Evolutionary conservation across 2,113 vertebrate genomes (phyloP).

Genomic region (Arothron firmamentum): DNA sequence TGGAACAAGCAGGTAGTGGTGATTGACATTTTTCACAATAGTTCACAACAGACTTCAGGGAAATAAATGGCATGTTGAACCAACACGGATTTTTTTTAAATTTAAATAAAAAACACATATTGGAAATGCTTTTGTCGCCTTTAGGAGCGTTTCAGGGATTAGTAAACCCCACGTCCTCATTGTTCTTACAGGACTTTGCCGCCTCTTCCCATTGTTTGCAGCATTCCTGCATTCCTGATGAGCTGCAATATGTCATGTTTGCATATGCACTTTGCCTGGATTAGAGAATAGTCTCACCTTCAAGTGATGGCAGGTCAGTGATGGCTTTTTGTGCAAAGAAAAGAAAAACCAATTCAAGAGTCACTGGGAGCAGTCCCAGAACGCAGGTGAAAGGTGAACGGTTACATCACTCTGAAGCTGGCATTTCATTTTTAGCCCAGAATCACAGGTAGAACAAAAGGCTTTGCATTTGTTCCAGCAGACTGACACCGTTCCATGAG

Average conservation of each 20-base stretch:
- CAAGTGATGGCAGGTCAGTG: neutral
- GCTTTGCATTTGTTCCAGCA: neutral
- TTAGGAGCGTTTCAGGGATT: neutral
- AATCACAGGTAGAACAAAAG: neutral
- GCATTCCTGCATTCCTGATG: conserved; percentile 37
- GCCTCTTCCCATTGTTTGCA: conserved; percentile 8
- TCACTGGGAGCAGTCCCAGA: neutral
- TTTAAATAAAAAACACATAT: neutral
- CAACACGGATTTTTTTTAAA: neutral
- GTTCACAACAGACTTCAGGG: too few species aligned
- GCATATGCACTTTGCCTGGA: conserved; percentile 2
- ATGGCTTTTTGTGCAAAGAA: neutral
- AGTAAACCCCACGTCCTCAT: neutral
- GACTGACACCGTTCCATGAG: neutral
- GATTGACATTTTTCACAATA: conserved; percentile 4
- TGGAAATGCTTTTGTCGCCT: neutral
- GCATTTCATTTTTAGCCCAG: neutral
- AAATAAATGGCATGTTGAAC: too few species aligned
- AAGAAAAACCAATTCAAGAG: neutral
- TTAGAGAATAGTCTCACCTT: neutral
- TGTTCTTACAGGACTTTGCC: neutral
- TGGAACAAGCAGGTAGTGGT: conserved; percentile 47
- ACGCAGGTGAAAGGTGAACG: neutral
- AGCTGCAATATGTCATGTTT: conserved; percentile 12
- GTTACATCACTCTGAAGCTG: neutral